These are phyloP conservation scores for Colletes gigas DNA, from an alignment of 1,140 invertebrate species.

Conservation along the genomic window DNA sequence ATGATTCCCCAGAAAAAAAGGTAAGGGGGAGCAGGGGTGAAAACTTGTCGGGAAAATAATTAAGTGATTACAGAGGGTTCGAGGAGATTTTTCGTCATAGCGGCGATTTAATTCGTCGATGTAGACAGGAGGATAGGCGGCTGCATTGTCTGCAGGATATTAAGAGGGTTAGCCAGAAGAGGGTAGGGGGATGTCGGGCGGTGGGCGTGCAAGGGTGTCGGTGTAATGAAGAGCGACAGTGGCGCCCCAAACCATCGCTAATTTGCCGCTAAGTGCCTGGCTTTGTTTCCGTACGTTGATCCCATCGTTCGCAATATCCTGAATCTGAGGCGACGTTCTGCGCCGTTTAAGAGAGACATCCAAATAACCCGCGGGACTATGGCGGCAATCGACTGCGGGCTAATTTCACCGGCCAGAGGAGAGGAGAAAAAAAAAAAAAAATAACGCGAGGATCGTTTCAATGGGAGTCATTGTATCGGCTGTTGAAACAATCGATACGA, in stretches of 20 bases:
- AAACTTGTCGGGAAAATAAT: slow-evolving; percentile 1
- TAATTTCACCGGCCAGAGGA: slow-evolving; percentile 23
- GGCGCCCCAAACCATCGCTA: slow-evolving; percentile 63
- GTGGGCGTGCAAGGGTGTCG: slow-evolving; percentile 40
- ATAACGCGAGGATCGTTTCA: not conserved
- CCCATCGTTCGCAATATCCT: slow-evolving; percentile 71
- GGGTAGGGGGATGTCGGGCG: slow-evolving; percentile 14
- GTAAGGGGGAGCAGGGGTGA: too few species aligned
- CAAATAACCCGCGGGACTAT: slow-evolving; percentile 62
- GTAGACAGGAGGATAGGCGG: slow-evolving; percentile 41
- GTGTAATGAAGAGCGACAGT: slow-evolving; percentile 72
- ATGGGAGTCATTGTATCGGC: not conserved
- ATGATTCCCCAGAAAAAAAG: not conserved
- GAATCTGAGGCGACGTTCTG: slow-evolving; percentile 61
- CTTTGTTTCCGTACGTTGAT: slow-evolving; percentile 70
- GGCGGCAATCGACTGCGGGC: slow-evolving; percentile 40
- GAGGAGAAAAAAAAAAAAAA: not conserved
- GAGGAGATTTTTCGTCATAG: slow-evolving; percentile 38
- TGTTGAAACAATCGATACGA: not conserved
- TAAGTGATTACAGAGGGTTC: slow-evolving; percentile 13
- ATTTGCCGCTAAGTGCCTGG: slow-evolving; percentile 71
- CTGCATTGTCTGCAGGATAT: slow-evolving; percentile 62
- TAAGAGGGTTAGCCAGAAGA: slow-evolving; percentile 53
- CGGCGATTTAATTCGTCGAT: slow-evolving; percentile 55
- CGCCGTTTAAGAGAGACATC: slow-evolving; percentile 58